Percentiles rank a stretch among this genome's conserved stretches.
These are phyloP conservation scores for Caenorhabditis sulstoni DNA, from an alignment of 2,888 invertebrate genomes.

Conservation along the genomic window DNA sequence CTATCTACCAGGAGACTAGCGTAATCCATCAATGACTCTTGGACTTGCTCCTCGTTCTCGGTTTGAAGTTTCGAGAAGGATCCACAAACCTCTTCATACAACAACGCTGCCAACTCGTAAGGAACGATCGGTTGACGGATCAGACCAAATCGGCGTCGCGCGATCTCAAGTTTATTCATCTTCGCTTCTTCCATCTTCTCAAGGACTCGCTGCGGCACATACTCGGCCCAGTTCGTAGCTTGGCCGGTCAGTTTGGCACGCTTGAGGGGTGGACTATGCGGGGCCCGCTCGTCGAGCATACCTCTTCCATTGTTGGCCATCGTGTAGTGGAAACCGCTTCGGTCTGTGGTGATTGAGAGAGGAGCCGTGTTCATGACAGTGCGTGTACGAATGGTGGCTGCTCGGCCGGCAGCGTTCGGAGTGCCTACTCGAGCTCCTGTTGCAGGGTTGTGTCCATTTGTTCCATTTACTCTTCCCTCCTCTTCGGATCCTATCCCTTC, in stretches of 20 bases:
- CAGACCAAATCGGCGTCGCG: slow-evolving; percentile 42
- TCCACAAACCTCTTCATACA: slow-evolving; percentile 26
- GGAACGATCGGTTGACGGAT: slow-evolving; percentile 44
- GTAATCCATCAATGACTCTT: slow-evolving; percentile 17
- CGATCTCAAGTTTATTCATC: slow-evolving; percentile 46
- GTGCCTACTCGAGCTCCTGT: neutral
- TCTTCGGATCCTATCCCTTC: slow-evolving; percentile 36
- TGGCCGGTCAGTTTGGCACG: slow-evolving; percentile 49
- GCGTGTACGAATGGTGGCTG: slow-evolving; percentile 36
- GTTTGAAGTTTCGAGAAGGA: slow-evolving; percentile 2
- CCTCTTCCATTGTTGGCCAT: slow-evolving; percentile 59
- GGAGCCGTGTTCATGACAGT: slow-evolving; percentile 44
- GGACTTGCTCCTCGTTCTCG: slow-evolving; percentile 1
- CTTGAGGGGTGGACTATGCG: slow-evolving; percentile 63
- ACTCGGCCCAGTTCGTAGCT: slow-evolving; percentile 29
- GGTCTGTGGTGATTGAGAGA: slow-evolving; percentile 47
- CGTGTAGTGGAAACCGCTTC: slow-evolving; percentile 58
- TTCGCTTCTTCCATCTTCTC: slow-evolving; percentile 44
- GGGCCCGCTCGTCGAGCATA: slow-evolving; percentile 25
- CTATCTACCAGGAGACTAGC: slow-evolving; percentile 6
- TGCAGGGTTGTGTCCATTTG: slow-evolving; percentile 18
- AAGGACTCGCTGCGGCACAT: slow-evolving; percentile 44
- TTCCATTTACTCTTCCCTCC: slow-evolving; percentile 31
- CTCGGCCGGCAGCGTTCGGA: neutral
- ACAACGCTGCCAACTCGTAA: slow-evolving; percentile 49